Percentiles rank a stretch among this genome's conserved stretches.
phyloP scores from a whole-genome alignment of 1,140 invertebrate genomes.

The Philopotamus ludificatus region DNA sequence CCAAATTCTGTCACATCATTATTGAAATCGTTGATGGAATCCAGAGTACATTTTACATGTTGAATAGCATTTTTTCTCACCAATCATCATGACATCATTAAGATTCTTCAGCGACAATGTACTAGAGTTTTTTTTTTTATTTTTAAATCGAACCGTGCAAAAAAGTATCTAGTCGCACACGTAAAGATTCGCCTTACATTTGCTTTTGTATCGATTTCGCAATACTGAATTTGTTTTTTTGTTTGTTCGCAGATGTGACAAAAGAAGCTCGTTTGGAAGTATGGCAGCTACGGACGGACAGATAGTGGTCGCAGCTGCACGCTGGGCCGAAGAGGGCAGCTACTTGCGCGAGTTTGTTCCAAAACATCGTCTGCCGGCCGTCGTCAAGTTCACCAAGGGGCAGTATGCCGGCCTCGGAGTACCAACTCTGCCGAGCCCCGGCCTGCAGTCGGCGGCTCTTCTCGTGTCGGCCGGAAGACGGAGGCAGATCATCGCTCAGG shows the following conservation, averaged over 20 bases:
- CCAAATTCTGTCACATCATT: neutral
- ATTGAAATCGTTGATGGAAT: neutral
- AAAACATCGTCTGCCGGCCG: conserved; percentile 76
- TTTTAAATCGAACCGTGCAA: no score
- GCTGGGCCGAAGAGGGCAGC: conserved; percentile 79
- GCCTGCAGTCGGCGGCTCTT: conserved; percentile 79
- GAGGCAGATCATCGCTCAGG: conserved; percentile 84
- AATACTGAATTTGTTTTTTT: conserved; percentile 17
- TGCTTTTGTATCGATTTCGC: neutral
- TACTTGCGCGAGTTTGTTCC: conserved; percentile 78
- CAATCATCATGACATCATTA: no score
- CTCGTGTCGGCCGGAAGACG: conserved; percentile 79
- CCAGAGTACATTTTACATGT: neutral
- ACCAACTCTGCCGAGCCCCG: conserved; percentile 78
- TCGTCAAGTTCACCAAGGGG: conserved; percentile 89
- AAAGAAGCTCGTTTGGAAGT: conserved; percentile 16
- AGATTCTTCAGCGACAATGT: no score
- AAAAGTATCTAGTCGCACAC: neutral
- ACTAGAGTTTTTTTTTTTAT: no score
- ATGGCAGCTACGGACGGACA: conserved; percentile 85
- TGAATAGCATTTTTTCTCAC: no score
- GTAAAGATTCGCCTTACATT: neutral
- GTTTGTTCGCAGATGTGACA: conserved; percentile 38
- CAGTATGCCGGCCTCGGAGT: conserved; percentile 87
- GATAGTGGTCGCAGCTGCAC: conserved; percentile 77